phyloP scores from a whole-genome alignment of 2,888 invertebrate species.

The Dryobotodes eremita region DNA sequence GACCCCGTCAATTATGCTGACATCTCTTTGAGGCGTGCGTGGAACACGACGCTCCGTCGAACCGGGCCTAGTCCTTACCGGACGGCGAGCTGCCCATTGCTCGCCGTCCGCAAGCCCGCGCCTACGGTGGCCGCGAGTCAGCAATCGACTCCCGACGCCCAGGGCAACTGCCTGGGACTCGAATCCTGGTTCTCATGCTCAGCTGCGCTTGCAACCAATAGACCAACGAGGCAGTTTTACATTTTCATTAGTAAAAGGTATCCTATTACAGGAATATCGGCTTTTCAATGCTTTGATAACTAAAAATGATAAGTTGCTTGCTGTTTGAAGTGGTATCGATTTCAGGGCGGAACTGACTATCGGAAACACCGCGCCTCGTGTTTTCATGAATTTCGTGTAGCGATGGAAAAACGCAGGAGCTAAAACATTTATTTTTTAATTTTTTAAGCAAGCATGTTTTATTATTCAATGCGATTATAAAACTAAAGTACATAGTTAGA shows the following conservation, averaged over 20 bases:
- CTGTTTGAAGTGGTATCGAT: constrained; percentile 33
- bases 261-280: constrained; percentile 14
- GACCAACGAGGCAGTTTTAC: neutral
- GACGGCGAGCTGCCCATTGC: too few species aligned
- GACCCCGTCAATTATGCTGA: too few species aligned
- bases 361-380: neutral
- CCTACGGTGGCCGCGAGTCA: too few species aligned
- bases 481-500: neutral
- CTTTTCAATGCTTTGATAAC: constrained; percentile 1
- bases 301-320: constrained; percentile 13
- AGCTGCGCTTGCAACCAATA: neutral
- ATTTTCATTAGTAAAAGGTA: constrained; percentile 8
- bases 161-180: too few species aligned
- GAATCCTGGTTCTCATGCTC: neutral
- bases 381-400: neutral
- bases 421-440: too few species aligned
- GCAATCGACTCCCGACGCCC: too few species aligned
- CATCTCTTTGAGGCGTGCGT: too few species aligned
- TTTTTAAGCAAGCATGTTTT: neutral
- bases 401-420: neutral
- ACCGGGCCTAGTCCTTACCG: too few species aligned
- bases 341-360: neutral
- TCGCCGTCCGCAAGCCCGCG: too few species aligned
- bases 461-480: neutral
- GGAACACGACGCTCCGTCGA: too few species aligned